Evolutionary conservation across 1,140 invertebrate genomes (phyloP).

Genomic region (Daktulosphaira vitifoliae): DNA sequence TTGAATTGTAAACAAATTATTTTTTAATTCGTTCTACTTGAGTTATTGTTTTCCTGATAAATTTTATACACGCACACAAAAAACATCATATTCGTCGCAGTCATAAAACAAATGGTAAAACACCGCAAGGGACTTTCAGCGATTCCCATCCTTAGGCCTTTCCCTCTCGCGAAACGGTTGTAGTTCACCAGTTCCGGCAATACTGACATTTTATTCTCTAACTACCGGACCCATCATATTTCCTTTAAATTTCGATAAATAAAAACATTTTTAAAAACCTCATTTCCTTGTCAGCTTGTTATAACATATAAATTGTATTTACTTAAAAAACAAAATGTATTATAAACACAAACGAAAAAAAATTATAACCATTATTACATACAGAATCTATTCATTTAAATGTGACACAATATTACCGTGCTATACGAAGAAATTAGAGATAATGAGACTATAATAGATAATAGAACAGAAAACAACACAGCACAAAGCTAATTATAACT

Average conservation of each 20-base stretch:
- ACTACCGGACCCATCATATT: background rate
- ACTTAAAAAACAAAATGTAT: no score
- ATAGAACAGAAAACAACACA: no score
- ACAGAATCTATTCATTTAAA: no score
- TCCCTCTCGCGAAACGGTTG: background rate
- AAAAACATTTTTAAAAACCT: background rate
- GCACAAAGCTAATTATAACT: no score
- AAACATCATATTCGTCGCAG: background rate
- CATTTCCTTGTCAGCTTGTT: background rate
- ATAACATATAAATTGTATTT: no score
- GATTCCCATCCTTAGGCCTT: conserved; percentile 9
- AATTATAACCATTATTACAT: no score
- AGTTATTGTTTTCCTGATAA: conserved; percentile 15
- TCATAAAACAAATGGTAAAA: background rate
- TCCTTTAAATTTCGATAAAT: conserved; percentile 31
- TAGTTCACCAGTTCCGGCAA: conserved; percentile 12
- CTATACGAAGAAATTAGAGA: no score
- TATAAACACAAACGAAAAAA: no score
- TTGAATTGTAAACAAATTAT: background rate
- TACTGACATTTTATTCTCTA: background rate
- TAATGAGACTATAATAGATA: no score
- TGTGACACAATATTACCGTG: no score
- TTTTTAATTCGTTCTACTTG: conserved; percentile 16
- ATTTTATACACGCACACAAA: background rate
- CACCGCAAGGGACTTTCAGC: background rate